These are phyloP conservation scores for Oligia strigilis DNA, from an alignment of 2,888 invertebrate genomes.

Conservation along the genomic window DNA sequence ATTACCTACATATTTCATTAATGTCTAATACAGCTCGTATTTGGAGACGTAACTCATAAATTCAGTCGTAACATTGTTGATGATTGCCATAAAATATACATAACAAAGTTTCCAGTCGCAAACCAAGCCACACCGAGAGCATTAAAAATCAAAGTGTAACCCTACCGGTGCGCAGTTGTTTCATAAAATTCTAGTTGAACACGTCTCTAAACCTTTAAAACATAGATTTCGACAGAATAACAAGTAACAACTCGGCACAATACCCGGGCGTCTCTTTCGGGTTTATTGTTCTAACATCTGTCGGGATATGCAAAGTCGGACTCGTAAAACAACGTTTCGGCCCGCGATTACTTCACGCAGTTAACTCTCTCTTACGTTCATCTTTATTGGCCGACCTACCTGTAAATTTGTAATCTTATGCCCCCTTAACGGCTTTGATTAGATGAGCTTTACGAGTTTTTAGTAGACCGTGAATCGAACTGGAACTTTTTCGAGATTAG, in stretches of 20 bases:
- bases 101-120: conserved; percentile 61
- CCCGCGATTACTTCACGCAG: conserved; percentile 82
- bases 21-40: conserved; percentile 51
- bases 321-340: conserved; percentile 84
- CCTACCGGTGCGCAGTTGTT: conserved; percentile 69
- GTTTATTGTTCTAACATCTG: conserved; percentile 88
- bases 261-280: conserved; percentile 80
- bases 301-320: conserved; percentile 86
- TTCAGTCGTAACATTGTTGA: conserved; percentile 64
- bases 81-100: conserved; percentile 64
- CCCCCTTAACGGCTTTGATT: conserved; percentile 82
- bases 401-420: conserved; percentile 86
- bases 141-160: conserved; percentile 70
- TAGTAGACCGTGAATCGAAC: conserved; percentile 71
- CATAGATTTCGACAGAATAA: conserved; percentile 79
- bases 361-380: conserved; percentile 88
- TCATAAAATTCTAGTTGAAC: conserved; percentile 76
- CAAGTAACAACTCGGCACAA: conserved; percentile 77
- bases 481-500: conserved; percentile 61
- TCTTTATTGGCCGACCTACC: conserved; percentile 86
- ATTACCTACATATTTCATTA: conserved; percentile 46
- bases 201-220: conserved; percentile 78
- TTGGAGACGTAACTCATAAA: conserved; percentile 60
- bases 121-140: conserved; percentile 54
- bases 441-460: conserved; percentile 76